phyloP scores from a whole-genome alignment of 1,140 invertebrate genomes.

The Drosophila quadrilineata region DNA sequence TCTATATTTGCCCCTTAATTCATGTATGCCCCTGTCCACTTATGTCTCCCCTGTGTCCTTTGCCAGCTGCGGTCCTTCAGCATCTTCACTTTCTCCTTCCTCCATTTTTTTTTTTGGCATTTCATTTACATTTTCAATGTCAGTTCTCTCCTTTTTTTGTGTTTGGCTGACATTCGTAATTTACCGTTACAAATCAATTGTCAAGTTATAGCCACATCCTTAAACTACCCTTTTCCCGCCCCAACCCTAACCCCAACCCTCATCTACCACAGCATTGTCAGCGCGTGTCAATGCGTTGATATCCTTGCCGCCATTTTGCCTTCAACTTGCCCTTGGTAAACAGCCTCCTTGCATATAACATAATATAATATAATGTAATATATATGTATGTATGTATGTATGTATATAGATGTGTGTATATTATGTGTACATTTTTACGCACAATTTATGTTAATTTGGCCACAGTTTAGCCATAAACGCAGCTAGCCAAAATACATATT shows the following conservation, averaged over 20 bases:
- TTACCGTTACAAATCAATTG: constrained; percentile 77
- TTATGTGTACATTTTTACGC: constrained; percentile 65
- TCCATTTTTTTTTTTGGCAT: constrained; percentile 36
- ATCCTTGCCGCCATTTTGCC: too few relatives aligned
- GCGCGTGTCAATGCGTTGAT: constrained; percentile 39
- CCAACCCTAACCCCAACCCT: too few relatives aligned
- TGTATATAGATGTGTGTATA: too few relatives aligned
- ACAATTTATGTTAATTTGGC: constrained; percentile 69
- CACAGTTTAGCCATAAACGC: constrained; percentile 53
- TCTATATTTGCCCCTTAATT: too few relatives aligned
- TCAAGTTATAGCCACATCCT: constrained; percentile 43
- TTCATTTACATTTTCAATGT: constrained; percentile 73
- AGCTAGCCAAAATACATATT: constrained; percentile 30
- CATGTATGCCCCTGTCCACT: constrained; percentile 11
- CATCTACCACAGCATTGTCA: not conserved
- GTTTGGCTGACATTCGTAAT: constrained; percentile 65
- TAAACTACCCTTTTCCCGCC: not conserved
- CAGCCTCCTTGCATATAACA: not conserved
- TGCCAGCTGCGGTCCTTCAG: not conserved
- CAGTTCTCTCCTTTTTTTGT: constrained; percentile 11
- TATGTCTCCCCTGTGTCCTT: constrained; percentile 1
- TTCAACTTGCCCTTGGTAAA: not conserved
- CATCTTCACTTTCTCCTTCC: not conserved
- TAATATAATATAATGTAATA: too few relatives aligned
- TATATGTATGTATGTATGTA: too few relatives aligned